Percentiles rank a stretch among this genome's conserved stretches.
phyloP scores from a whole-genome alignment of 2,113 vertebrate genomes.

The Rhinoderma darwinii region DNA sequence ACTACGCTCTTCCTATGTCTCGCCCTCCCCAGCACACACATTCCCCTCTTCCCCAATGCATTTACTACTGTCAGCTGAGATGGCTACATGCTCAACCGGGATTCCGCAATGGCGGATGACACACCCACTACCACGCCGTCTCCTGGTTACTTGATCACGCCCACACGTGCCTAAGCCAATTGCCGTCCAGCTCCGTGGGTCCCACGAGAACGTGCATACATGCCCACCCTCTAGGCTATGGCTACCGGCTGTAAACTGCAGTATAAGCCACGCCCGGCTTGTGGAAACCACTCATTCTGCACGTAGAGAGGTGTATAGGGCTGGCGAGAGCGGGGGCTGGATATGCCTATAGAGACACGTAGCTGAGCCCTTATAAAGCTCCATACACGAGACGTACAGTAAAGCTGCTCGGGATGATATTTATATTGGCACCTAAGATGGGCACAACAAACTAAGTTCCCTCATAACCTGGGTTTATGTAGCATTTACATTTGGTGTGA shows the following conservation, averaged over 20 bases:
- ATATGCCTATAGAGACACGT: conserved; percentile 17
- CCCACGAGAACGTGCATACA: conserved; percentile 29
- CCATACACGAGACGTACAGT: neutral
- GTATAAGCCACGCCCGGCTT: neutral
- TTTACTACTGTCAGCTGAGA: conserved; percentile 24
- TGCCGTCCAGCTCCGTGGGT: accelerated
- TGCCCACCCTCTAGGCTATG: neutral
- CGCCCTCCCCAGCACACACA: conserved; percentile 51
- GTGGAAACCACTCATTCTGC: conserved; percentile 65
- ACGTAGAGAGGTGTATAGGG: conserved; percentile 64
- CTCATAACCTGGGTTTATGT: too few species aligned
- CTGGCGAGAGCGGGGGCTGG: neutral
- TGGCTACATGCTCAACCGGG: conserved; percentile 62
- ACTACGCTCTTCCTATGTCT: neutral
- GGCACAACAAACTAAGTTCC: too few species aligned
- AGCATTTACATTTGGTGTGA: too few species aligned
- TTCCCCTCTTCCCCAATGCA: conserved; percentile 33
- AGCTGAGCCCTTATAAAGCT: neutral
- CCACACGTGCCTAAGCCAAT: neutral
- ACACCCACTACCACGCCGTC: conserved; percentile 60
- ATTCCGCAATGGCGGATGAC: conserved; percentile 78
- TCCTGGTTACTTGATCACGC: conserved; percentile 38
- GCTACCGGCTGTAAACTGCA: neutral
- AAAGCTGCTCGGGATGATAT: neutral
- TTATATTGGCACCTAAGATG: too few species aligned